phyloP scores from a whole-genome alignment of 2,888 invertebrate species.

The Hydriomena furcata region DNA sequence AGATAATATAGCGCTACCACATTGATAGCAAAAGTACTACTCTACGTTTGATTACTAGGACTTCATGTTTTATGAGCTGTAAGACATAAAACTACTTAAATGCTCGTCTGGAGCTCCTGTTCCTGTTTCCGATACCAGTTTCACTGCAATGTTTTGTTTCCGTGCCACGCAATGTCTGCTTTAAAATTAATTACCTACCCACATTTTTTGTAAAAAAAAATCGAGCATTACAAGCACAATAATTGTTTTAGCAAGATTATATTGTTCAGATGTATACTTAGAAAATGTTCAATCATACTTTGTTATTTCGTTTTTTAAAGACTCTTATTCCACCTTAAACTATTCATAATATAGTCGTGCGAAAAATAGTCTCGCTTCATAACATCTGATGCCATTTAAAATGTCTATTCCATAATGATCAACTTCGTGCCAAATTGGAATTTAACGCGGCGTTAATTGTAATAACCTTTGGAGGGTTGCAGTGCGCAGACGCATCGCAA shows the following conservation, averaged over 20 bases:
- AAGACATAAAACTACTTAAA: conserved; percentile 62
- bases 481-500: conserved; percentile 72
- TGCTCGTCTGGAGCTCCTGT: conserved; percentile 53
- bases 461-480: conserved; percentile 56
- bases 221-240: background rate
- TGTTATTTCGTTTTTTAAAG: too few species aligned
- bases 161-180: conserved; percentile 37
- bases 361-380: conserved; percentile 12
- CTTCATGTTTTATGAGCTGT: conserved; percentile 61
- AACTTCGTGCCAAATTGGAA: conserved; percentile 65
- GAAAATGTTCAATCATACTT: too few species aligned
- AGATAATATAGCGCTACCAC: conserved; percentile 13
- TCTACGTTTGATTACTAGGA: conserved; percentile 41
- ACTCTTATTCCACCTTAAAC: too few species aligned
- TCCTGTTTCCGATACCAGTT: conserved; percentile 50
- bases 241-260: too few species aligned
- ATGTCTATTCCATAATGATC: conserved; percentile 36
- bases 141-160: conserved; percentile 57
- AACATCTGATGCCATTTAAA: conserved; percentile 21
- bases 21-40: conserved; percentile 29
- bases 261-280: too few species aligned
- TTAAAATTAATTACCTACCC: conserved; percentile 49
- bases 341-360: too few species aligned
- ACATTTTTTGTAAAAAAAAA: conserved; percentile 33
- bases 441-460: conserved; percentile 73